Percentiles rank a stretch among this genome's conserved stretches.
phyloP scores from a whole-genome alignment of 2,113 vertebrate species.

The Dicaeum eximium region DNA sequence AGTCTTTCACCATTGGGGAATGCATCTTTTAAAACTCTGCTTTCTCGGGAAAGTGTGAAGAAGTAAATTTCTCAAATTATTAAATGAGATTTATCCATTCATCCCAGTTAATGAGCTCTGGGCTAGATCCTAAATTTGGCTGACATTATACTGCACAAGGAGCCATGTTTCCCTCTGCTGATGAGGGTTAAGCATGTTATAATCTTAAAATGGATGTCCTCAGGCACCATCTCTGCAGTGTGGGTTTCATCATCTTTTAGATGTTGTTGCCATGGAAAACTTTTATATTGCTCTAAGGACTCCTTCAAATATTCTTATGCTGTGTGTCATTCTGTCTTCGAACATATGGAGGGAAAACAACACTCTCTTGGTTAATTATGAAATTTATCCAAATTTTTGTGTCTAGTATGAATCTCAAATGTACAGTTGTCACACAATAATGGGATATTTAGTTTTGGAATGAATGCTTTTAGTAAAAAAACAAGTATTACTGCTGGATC shows the following conservation, averaged over 20 bases:
- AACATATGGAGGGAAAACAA: conserved; percentile 15
- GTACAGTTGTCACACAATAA: background rate
- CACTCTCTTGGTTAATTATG: background rate
- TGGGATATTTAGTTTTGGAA: background rate
- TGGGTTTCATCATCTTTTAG: conserved; percentile 20
- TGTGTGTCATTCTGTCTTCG: conserved; percentile 12
- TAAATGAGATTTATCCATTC: background rate
- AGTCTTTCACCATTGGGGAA: background rate
- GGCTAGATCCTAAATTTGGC: background rate
- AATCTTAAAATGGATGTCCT: conserved; percentile 42
- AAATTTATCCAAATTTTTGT: background rate
- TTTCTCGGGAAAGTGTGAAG: background rate
- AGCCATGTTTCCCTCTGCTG: background rate
- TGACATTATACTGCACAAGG: background rate
- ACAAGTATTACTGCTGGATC: background rate
- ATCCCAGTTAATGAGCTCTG: background rate
- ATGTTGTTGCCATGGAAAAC: conserved; percentile 59
- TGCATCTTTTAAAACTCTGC: background rate
- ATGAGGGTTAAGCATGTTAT: conserved; percentile 9
- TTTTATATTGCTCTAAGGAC: conserved; percentile 17
- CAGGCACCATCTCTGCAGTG: conserved; percentile 9
- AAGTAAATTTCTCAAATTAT: background rate
- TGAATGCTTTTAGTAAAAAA: background rate
- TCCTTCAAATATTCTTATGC: background rate
- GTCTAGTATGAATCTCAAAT: background rate